Conservation (phyloP, 2,888 invertebrate species). For the Drosophila paranaensis region DNA sequence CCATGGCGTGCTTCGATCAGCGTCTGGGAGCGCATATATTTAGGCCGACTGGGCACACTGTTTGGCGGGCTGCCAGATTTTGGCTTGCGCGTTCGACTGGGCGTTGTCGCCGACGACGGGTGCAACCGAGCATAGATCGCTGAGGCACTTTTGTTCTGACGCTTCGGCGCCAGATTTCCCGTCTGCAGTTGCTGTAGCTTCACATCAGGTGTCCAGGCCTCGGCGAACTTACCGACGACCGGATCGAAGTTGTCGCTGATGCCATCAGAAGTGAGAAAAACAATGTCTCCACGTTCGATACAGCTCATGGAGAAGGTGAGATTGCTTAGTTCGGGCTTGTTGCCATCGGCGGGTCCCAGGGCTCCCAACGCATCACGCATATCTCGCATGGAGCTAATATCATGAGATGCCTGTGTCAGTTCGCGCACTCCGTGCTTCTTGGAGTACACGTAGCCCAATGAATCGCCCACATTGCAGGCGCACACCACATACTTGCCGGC, state of each 20-base stretch:
- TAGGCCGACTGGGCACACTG: slow-evolving; percentile 83
- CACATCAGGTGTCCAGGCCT: slow-evolving; percentile 85
- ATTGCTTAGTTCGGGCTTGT: slow-evolving; percentile 93
- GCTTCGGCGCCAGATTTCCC: slow-evolving; percentile 78
- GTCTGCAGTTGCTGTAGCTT: slow-evolving; percentile 67
- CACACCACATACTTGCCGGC: slow-evolving; percentile 89
- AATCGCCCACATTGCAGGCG: slow-evolving; percentile 95
- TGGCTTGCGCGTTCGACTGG: slow-evolving; percentile 52
- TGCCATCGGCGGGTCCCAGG: slow-evolving; percentile 93
- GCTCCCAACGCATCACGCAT: slow-evolving; percentile 96
- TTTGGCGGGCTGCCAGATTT: slow-evolving; percentile 63
- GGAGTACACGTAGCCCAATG: slow-evolving; percentile 93
- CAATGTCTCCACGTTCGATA: slow-evolving; percentile 91
- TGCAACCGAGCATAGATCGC: slow-evolving; percentile 83
- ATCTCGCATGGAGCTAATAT: slow-evolving; percentile 91
- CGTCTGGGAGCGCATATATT: slow-evolving; percentile 85
- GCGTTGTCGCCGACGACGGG: slow-evolving; percentile 64
- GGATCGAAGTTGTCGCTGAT: slow-evolving; percentile 96
- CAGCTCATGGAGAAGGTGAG: slow-evolving; percentile 93
- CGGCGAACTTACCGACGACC: slow-evolving; percentile 94
- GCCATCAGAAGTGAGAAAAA: slow-evolving; percentile 95
- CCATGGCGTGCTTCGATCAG: slow-evolving; percentile 84
- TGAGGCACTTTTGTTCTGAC: slow-evolving; percentile 84
- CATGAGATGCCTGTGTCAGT: slow-evolving; percentile 93
- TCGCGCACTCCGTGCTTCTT: slow-evolving; percentile 92